Base-by-base conservation (phyloP, 2,797 vertebrate genomes). In the Aldrovandia affinis region DNA sequence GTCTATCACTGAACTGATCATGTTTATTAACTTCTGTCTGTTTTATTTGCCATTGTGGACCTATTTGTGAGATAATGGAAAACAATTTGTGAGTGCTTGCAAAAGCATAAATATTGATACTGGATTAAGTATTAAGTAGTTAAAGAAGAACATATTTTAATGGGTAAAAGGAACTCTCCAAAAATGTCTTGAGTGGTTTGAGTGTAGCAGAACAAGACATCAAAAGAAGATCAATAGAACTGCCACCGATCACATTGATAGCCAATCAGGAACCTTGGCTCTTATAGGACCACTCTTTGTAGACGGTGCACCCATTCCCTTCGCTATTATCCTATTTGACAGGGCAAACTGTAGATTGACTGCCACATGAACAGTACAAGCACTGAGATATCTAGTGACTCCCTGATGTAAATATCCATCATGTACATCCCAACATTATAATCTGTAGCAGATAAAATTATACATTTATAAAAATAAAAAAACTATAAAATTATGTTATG, bases 1-100 rank as follows among this genome's bases (percentile, higher is more conserved):
- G 42, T 86, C 28, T 82, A 81, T 85, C 75, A 87, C 75, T n/a
- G 20, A 57, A 59, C 81, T 85, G 82, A 81, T 85, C 47, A 85
- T 73, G 28, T 9, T 44, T 78, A 57, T 87, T 83, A 83, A 81
- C 57, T 42, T 83, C 55, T 28, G 52, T 86, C 54, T 78, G 30
- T 80, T 86, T 88, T 73, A 73, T 39, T 73, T 36, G 18, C 18
- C 68, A 73, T 6, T 36, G 68, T 73, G 18, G 15, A 81, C 50
- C 77, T 68, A 39, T 59, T 68, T 78, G 52, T 81, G 78, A 77
- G 18, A n/a, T 86, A 80, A 86, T 63, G 28, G 47, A 25, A 55
- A 33, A 39, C 25, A 75, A 80, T 15, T 10, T 57, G 4, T 9
- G 25, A 65, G 28, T 39, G 14, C 3, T 20, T 18, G 68, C 10